phyloP scores from a whole-genome alignment of 1,140 invertebrate genomes.

The Drosophila sucinea region DNA sequence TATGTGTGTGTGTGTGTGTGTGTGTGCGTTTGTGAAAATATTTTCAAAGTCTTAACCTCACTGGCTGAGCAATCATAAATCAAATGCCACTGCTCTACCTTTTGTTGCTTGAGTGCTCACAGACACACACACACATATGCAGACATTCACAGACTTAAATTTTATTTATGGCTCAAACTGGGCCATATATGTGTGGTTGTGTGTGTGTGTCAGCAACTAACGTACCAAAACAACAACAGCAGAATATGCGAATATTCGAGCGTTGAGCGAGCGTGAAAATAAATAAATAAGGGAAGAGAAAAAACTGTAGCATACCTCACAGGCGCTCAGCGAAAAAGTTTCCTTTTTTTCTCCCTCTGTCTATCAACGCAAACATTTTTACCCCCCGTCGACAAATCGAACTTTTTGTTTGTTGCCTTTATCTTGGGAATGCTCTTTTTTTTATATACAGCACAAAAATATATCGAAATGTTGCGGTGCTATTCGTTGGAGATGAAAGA shows the following conservation, averaged over 20 bases:
- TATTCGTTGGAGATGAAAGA: neutral
- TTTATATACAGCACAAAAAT: neutral
- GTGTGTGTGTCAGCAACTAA: slow-evolving; percentile 31
- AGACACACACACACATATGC: slow-evolving; percentile 22
- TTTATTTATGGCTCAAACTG: slow-evolving; percentile 75
- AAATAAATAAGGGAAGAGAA: slow-evolving; percentile 45
- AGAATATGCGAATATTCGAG: slow-evolving; percentile 47
- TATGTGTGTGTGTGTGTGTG: slow-evolving; percentile 39
- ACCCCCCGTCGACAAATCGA: slow-evolving; percentile 14
- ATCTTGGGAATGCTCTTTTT: slow-evolving; percentile 11
- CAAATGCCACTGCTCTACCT: slow-evolving; percentile 75
- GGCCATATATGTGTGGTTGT: slow-evolving; percentile 28
- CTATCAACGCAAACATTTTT: slow-evolving; percentile 46
- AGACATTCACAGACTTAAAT: slow-evolving; percentile 65
- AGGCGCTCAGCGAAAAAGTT: slow-evolving; percentile 39
- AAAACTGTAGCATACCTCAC: slow-evolving; percentile 43
- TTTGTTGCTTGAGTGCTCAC: slow-evolving; percentile 75
- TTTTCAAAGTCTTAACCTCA: slow-evolving; percentile 80
- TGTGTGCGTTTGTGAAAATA: slow-evolving; percentile 74
- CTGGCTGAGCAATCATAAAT: slow-evolving; percentile 78
- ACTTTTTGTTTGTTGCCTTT: slow-evolving; percentile 14
- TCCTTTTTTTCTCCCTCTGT: slow-evolving; percentile 33
- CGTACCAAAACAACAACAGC: slow-evolving; percentile 23
- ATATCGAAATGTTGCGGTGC: neutral
- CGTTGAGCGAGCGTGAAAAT: slow-evolving; percentile 38